Evolutionary conservation across 2,797 vertebrate genomes (phyloP).

Genomic region (Scomberomorus guttatus): DNA sequence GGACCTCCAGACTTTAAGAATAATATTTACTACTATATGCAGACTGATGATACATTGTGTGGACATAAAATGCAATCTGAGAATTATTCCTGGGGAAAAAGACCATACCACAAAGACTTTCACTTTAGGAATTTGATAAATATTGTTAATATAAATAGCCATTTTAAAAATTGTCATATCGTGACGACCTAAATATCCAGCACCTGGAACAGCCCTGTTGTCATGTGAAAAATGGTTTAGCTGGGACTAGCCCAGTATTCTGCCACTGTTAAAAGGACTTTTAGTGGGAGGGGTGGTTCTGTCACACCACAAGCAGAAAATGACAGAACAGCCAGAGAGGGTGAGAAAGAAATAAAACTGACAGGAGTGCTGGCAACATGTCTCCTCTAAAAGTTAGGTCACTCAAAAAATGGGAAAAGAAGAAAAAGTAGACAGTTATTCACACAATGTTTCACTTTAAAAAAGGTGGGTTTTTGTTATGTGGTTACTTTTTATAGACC

Average conservation of each 20-base stretch:
- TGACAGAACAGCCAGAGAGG: constrained; percentile 47
- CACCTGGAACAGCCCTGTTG: constrained; percentile 20
- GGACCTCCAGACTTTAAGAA: not conserved
- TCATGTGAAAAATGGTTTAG: constrained; percentile 24
- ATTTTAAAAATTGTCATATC: constrained; percentile 1
- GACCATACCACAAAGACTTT: not conserved
- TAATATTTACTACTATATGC: not conserved
- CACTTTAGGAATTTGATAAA: not conserved
- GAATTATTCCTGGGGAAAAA: not conserved
- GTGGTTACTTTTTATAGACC: constrained; percentile 62
- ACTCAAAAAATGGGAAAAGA: constrained; percentile 26
- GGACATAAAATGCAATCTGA: not conserved
- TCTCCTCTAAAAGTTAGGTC: constrained; percentile 62
- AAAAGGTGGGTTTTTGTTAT: constrained; percentile 50
- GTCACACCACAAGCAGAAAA: constrained; percentile 49
- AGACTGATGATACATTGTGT: not conserved
- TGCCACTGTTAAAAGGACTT: constrained; percentile 39
- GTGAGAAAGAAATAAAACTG: constrained; percentile 52
- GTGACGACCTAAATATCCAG: constrained; percentile 16
- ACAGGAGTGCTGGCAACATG: constrained; percentile 59
- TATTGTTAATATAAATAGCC: not conserved
- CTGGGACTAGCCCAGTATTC: constrained; percentile 22
- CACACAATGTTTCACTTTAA: constrained; percentile 46
- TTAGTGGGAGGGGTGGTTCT: constrained; percentile 35
- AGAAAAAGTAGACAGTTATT: constrained; percentile 46